Evolutionary conservation across 1,140 invertebrate genomes (phyloP), one percentile per base, ranked within the genome.

Genomic region (Drosophila lini): DNA sequence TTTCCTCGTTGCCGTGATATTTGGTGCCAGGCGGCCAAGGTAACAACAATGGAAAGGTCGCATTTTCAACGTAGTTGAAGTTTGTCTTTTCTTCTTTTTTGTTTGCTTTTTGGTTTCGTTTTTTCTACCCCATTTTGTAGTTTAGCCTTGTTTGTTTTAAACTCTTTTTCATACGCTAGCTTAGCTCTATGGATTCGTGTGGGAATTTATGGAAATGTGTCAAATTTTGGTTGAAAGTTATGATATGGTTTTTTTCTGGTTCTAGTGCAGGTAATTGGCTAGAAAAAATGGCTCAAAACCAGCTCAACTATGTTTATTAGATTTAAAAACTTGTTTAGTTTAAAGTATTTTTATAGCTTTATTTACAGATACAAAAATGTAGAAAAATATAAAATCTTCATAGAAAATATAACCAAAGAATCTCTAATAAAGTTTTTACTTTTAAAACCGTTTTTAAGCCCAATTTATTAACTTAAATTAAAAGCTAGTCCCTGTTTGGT

Each of bases 21-120:
- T 15, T 16, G 41, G 36, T 52, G 47, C 57, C 41, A 44, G 53
- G 42, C 65, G 79, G 63, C 83, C 83, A 82, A 88, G 79, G 83
- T 77, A 88, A 82, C 83, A 88, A 80, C 83, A 78, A 78, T 67
- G 57, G 52, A 78, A 88, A 78, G 80, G 78, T 78, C 42, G 38
- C 42, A 57, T 62, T 78, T 41, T 61, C 55, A 9, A 15, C 48
- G 50, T 56, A 42, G 40, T 32, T 13, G 10, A 40, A 41, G 36
- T 42, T 67, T 52, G 31, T 62, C 64, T 70, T 53, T 15, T 19
- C 9, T 48, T 19, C 22, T 9, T 7, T 47, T 62, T 52, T 61
- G 22, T 32, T 56, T 13, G 36, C 28, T 56, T 22, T 47, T 42
- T 28, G 28, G 48, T 48, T 50, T 28, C 5, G 5, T 5, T 11